phyloP scores from a whole-genome alignment of 2,113 vertebrate species.

The Actenoides lindsayi region DNA sequence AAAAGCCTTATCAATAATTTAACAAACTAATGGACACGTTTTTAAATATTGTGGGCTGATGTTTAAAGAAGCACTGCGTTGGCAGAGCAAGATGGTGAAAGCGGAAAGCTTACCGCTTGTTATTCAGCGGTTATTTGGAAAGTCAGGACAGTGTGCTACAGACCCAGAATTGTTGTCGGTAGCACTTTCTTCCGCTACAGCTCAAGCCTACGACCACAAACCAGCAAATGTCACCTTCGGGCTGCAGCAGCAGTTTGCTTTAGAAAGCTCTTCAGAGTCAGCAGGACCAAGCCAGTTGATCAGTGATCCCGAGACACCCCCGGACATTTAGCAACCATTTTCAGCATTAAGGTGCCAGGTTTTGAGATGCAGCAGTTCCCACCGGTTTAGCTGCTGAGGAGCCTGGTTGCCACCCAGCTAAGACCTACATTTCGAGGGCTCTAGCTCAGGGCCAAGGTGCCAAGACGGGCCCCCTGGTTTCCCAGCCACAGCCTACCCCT shows the following conservation, averaged over 20 bases:
- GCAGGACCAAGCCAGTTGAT: background rate
- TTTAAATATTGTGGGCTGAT: constrained; percentile 18
- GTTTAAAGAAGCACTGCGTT: background rate
- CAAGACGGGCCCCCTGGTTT: background rate
- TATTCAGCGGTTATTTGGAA: background rate
- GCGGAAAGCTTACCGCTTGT: background rate
- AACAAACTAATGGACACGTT: constrained; percentile 63
- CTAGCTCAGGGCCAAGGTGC: too few relatives aligned
- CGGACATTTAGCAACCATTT: background rate
- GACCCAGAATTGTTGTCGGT: background rate
- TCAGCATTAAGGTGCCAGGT: background rate
- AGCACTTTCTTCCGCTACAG: background rate
- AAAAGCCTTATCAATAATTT: constrained; percentile 76
- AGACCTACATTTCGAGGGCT: background rate
- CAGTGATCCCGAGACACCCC: background rate
- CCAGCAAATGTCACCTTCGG: background rate
- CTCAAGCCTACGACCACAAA: background rate
- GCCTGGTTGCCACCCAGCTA: background rate
- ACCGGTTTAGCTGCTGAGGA: background rate
- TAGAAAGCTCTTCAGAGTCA: background rate
- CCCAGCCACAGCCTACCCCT: background rate
- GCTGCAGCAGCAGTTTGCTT: background rate
- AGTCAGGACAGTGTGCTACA: background rate
- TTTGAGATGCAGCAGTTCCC: background rate
- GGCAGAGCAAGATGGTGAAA: background rate